Percentiles rank a stretch among this genome's conserved stretches.
Conservation (phyloP, 2,797 vertebrate species). For the Brachyalestes nurse region DNA sequence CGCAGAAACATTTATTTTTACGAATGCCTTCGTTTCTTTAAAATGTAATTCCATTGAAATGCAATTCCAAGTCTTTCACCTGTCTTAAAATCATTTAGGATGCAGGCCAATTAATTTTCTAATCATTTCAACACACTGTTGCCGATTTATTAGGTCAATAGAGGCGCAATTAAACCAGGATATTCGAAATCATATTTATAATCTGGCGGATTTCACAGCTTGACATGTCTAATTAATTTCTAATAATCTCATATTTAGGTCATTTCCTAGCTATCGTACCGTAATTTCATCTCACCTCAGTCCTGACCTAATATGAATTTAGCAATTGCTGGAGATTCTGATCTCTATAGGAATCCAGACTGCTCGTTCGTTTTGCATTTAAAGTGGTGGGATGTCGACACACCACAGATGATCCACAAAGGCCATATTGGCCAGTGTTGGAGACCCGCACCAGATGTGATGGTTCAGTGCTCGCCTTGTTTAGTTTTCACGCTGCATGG, state of each 20-base stretch:
- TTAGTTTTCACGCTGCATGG: conserved; percentile 45
- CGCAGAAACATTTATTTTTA: no score
- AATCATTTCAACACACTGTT: no score
- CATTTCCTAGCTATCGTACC: neutral
- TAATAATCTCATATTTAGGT: neutral
- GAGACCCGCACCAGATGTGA: conserved; percentile 33
- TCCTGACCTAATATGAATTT: no score
- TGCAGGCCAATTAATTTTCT: no score
- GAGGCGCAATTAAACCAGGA: no score
- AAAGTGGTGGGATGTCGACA: neutral
- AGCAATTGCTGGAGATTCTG: neutral
- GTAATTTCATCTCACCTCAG: neutral
- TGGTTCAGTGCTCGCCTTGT: conserved; percentile 50
- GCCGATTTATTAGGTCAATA: no score
- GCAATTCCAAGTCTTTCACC: no score
- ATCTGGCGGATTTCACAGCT: no score
- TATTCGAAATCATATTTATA: no score
- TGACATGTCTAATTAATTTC: neutral
- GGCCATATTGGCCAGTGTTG: neutral
- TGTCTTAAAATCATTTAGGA: no score
- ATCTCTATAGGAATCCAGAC: neutral
- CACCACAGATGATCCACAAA: conserved; percentile 12
- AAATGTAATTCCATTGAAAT: no score
- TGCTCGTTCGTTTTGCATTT: neutral
- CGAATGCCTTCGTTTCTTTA: no score